phyloP scores from a whole-genome alignment of 2,113 vertebrate species.

The Pyxicephalus adspersus region DNA sequence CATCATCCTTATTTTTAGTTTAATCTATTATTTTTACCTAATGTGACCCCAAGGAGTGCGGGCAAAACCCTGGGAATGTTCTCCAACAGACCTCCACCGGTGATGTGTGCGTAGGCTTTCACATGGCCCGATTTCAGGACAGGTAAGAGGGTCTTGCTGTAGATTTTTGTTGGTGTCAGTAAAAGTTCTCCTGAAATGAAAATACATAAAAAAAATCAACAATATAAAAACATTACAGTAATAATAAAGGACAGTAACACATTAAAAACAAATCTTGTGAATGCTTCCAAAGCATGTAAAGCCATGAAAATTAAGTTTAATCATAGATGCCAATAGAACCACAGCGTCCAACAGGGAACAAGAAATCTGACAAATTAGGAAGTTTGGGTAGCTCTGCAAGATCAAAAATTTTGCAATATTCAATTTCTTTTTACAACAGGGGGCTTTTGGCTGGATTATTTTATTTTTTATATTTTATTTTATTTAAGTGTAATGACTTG shows the following conservation, averaged over 20 bases:
- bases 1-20: too few relatives aligned
- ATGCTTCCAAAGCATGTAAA: too few relatives aligned
- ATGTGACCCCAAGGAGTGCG: slow-evolving; percentile 73
- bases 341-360: too few relatives aligned
- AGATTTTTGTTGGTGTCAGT: slow-evolving; percentile 92
- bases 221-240: not conserved
- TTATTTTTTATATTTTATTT: too few relatives aligned
- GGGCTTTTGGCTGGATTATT: too few relatives aligned
- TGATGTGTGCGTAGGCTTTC: slow-evolving; percentile 93
- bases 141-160: slow-evolving; percentile 84
- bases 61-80: slow-evolving; percentile 94
- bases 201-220: not conserved
- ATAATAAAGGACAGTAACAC: not conserved
- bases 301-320: too few relatives aligned
- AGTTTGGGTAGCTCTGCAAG: too few relatives aligned
- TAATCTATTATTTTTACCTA: slow-evolving; percentile 81
- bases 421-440: too few relatives aligned
- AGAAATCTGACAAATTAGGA: not conserved
- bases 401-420: too few relatives aligned
- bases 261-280: too few relatives aligned
- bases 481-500: too few relatives aligned
- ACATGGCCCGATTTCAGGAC: slow-evolving; percentile 82
- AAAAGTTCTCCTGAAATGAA: slow-evolving; percentile 80
- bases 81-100: slow-evolving; percentile 92
- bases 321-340: too few relatives aligned